Conservation (phyloP, 2,888 invertebrate species). For the Lepidocyrtoides sp. region DNA sequence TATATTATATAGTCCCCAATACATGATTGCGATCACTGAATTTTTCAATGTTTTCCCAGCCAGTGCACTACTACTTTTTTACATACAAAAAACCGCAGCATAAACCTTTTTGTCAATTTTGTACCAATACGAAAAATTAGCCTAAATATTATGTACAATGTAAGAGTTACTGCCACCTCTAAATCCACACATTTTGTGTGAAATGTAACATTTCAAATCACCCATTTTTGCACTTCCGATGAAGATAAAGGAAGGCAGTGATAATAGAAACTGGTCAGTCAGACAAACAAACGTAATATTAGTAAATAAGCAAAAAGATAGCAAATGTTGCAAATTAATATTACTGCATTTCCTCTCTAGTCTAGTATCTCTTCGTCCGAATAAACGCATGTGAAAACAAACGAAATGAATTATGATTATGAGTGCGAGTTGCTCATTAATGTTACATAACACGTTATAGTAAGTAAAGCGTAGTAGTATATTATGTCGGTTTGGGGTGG, state of each 20-base stretch:
- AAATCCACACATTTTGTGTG: not conserved
- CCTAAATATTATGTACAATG: not conserved
- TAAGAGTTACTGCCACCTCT: not conserved
- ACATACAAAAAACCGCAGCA: too few relatives aligned
- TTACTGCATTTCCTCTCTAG: not conserved
- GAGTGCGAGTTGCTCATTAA: not conserved
- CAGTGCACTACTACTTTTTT: too few relatives aligned
- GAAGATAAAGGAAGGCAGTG: slow-evolving; percentile 9
- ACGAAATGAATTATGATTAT: not conserved
- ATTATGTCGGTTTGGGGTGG: not conserved
- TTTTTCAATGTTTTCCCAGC: too few relatives aligned
- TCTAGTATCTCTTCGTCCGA: slow-evolving; percentile 23
- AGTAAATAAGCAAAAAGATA: not conserved
- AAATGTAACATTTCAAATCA: slow-evolving; percentile 23
- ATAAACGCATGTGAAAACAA: slow-evolving; percentile 1
- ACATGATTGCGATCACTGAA: not conserved
- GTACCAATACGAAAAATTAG: not conserved
- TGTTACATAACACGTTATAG: not conserved
- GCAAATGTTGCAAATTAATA: slow-evolving; percentile 20
- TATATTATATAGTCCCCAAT: not conserved
- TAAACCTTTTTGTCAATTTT: too few relatives aligned
- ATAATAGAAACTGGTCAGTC: slow-evolving; percentile 51
- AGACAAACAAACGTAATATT: slow-evolving; percentile 8
- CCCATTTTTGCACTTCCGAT: slow-evolving; percentile 37
- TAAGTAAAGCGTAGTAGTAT: not conserved